Evolutionary conservation across 2,888 invertebrate species (phyloP).

Genomic region (Cheiracanthium punctorium): DNA sequence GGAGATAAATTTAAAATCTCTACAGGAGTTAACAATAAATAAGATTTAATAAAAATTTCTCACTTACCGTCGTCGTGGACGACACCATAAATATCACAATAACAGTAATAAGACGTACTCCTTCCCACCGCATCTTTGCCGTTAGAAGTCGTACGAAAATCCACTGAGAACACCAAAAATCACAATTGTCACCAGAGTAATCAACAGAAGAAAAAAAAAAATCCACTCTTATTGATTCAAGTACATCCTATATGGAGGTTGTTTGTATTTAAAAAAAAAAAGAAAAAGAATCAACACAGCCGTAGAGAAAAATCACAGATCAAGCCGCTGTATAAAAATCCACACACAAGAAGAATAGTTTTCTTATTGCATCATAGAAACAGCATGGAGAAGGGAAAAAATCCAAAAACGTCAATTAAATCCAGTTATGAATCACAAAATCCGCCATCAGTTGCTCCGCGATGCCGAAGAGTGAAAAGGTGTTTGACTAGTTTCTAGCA

Average conservation of each 20-base stretch:
- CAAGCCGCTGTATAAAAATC: constrained; percentile 14
- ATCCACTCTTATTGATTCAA: constrained; percentile 37
- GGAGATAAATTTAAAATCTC: no score
- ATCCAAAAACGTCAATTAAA: constrained; percentile 31
- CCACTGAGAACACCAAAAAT: constrained; percentile 22
- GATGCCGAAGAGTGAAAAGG: background rate
- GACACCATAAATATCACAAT: constrained; percentile 31
- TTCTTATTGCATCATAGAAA: constrained; percentile 10
- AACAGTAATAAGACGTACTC: constrained; percentile 6
- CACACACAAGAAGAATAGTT: background rate
- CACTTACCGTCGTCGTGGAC: constrained; percentile 22
- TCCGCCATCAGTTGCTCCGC: background rate
- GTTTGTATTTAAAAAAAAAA: no score
- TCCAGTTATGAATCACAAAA: constrained; percentile 30
- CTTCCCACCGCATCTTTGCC: constrained; percentile 25
- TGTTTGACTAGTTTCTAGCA: constrained; percentile 58
- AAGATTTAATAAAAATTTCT: background rate
- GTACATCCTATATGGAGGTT: background rate
- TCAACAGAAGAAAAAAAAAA: constrained; percentile 2
- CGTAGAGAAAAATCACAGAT: background rate
- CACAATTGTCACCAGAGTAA: background rate
- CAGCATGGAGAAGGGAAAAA: background rate
- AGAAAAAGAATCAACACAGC: constrained; percentile 7
- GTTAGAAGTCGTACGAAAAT: constrained; percentile 51
- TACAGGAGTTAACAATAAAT: no score